phyloP scores from a whole-genome alignment of 2,797 vertebrate genomes.

The Ceyx erithaca region DNA sequence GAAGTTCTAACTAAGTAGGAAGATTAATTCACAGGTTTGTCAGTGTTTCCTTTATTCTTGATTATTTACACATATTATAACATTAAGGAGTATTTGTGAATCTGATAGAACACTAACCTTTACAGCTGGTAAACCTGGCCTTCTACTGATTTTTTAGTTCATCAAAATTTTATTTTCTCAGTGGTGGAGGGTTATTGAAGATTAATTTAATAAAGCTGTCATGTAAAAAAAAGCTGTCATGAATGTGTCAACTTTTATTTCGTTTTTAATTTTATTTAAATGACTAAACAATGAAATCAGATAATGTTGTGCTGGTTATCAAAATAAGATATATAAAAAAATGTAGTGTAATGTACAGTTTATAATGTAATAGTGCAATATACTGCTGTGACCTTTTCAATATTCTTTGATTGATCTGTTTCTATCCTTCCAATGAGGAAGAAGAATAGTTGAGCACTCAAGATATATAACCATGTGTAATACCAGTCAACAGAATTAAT shows the following conservation, averaged over 20 bases:
- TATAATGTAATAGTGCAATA: neutral
- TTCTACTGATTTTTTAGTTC: neutral
- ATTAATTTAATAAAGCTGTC: neutral
- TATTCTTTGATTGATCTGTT: neutral
- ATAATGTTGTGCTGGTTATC: neutral
- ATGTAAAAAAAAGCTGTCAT: neutral
- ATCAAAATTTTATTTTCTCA: neutral
- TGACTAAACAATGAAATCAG: neutral
- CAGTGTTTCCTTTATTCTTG: neutral
- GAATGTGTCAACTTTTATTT: neutral
- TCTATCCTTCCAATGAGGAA: neutral
- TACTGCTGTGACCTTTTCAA: conserved; percentile 20
- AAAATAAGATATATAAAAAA: conserved; percentile 27
- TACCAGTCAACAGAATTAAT: neutral
- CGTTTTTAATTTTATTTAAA: neutral
- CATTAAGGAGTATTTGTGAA: neutral
- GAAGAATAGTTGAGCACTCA: neutral
- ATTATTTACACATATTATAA: neutral
- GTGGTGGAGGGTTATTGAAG: neutral
- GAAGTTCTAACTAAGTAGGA: neutral
- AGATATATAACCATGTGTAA: neutral
- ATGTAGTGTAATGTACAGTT: neutral
- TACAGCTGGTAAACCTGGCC: neutral
- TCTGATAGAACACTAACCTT: neutral
- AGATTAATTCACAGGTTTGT: neutral